These are phyloP conservation scores for Diadema setosum DNA, from an alignment of 35 echinoderm and acorn worm species.

Conservation along the genomic window DNA sequence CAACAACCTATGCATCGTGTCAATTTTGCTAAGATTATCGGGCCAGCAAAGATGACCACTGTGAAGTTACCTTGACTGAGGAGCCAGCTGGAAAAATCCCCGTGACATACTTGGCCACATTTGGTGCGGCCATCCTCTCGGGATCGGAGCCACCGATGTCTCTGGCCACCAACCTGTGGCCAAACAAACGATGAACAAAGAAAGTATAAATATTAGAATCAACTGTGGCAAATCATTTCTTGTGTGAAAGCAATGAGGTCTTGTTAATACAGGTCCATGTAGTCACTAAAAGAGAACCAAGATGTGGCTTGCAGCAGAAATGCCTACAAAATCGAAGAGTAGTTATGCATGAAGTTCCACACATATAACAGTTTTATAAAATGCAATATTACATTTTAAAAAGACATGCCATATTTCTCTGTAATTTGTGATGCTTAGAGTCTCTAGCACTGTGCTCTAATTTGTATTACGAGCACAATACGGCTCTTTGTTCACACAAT, in stretches of 20 bases:
- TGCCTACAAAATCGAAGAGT: neutral
- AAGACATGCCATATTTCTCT: too few relatives aligned
- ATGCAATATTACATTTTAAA: too few relatives aligned
- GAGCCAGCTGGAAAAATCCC: slow-evolving; percentile 30
- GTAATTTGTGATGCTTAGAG: too few relatives aligned
- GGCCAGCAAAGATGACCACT: too few relatives aligned
- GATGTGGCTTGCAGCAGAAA: neutral
- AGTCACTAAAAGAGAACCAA: neutral
- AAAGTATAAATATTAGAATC: too few relatives aligned
- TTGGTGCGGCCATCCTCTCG: slow-evolving; percentile 91
- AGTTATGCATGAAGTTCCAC: neutral
- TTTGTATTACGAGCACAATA: too few relatives aligned
- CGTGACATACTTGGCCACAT: slow-evolving; percentile 53
- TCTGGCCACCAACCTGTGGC: slow-evolving; percentile 60
- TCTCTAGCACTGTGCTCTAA: too few relatives aligned
- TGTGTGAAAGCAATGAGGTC: neutral
- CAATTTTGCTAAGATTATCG: too few relatives aligned
- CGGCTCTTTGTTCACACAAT: too few relatives aligned
- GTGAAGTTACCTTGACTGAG: slow-evolving; percentile 39
- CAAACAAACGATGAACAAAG: neutral
- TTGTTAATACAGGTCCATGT: neutral
- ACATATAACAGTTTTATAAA: neutral
- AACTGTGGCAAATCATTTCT: neutral
- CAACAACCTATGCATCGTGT: too few relatives aligned
- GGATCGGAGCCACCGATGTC: slow-evolving; percentile 98